Evolutionary conservation across 2,797 vertebrate species (phyloP), one percentile per base, ranked within the genome.

Genomic region (Petrocephalus schoutedeni): DNA sequence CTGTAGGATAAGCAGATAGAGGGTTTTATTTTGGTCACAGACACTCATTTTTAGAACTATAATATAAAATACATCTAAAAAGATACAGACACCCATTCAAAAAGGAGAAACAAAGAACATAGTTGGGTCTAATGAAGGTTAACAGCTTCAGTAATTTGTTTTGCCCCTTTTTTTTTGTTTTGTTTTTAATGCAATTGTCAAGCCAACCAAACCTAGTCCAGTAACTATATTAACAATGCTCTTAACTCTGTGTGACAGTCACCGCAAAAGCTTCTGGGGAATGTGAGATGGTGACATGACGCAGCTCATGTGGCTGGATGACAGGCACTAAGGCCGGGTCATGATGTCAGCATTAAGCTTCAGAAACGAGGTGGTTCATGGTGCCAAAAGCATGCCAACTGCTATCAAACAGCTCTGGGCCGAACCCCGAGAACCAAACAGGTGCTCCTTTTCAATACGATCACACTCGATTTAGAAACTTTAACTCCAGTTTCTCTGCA

Each of bases 401-500:
- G 23, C 10, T 41, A 77, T 77, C 19, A 77, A 77, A 77, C 6
- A 2, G 71, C 71, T 45, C 71, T 77, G 54, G 10, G 71, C 36
- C 36, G 28, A 41, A 67, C 59, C 41, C 80, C 56, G 51, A 67
- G 58, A 85, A 85, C 49, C 54, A 61, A 71, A 74, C 51, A 86
- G 83, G 59, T 85, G 59, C 41, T 8, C 28, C 21, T 56, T 67
- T 56, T 71, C 61, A 86, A 49, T 84, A 86, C 85, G 85, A 67
- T 85, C 10, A 32, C 23, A 32, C 64, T 67, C 23, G 32, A 67
- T 67, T 67, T 14, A 67, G 23, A 67, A 14, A 21, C 16, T 36
- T 41, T 71, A 49, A 41, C 61, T 71, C 53, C 49, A 56, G 21
- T 8, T 86, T 32, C 83, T 57, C 49, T 36, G 82, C n/a, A 86